These are phyloP conservation scores for Urocyon cinereoargenteus DNA, from an alignment of 2,797 vertebrate genomes.

Conservation along the genomic window DNA sequence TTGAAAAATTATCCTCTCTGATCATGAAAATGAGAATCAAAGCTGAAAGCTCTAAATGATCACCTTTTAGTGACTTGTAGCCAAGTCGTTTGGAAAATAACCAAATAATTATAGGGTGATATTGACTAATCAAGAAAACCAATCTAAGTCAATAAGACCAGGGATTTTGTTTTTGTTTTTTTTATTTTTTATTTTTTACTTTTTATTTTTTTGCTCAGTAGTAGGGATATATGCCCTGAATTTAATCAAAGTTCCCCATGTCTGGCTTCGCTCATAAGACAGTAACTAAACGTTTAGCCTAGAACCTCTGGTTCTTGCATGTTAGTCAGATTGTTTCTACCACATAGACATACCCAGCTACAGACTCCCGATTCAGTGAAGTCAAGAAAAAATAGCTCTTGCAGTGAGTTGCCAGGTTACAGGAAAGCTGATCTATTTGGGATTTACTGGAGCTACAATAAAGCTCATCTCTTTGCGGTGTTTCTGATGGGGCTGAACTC, in stretches of 20 bases:
- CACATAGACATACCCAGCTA: background rate
- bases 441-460: background rate
- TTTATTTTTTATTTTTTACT: no score
- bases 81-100: background rate
- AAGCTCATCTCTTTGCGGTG: background rate
- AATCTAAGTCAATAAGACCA: background rate
- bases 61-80: background rate
- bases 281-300: background rate
- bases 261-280: background rate
- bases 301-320: background rate
- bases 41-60: background rate
- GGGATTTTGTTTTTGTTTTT: background rate
- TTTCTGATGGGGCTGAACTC: background rate
- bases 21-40: background rate
- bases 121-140: background rate
- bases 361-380: background rate
- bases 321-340: background rate
- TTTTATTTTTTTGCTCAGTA: background rate
- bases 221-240: background rate
- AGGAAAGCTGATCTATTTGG: background rate
- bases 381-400: background rate
- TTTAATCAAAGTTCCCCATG: background rate
- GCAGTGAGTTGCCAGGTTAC: background rate
- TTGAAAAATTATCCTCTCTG: slow-evolving; percentile 11
- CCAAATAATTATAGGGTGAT: background rate